phyloP scores from a whole-genome alignment of 2,888 invertebrate genomes.

The Cyaniris semiargus region DNA sequence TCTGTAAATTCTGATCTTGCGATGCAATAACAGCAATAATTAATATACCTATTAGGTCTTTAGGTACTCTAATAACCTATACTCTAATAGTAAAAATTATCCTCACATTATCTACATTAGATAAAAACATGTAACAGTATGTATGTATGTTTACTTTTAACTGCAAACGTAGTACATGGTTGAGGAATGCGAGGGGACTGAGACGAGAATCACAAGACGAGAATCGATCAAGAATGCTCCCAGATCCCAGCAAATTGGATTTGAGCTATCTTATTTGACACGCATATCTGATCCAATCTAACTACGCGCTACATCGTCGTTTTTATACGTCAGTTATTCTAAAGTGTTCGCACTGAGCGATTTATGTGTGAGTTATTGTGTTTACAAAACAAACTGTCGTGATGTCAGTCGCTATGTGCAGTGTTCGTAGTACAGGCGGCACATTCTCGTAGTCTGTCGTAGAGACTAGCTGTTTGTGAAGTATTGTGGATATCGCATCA shows the following conservation, averaged over 20 bases:
- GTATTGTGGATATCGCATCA: background rate
- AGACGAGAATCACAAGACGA: slow-evolving; percentile 1
- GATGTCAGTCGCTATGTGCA: background rate
- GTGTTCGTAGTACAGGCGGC: background rate
- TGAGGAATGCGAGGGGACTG: background rate
- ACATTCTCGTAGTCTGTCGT: background rate
- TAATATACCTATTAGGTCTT: too few species aligned
- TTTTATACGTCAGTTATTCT: background rate
- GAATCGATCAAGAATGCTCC: background rate
- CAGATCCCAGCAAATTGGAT: background rate
- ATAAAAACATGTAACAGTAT: background rate
- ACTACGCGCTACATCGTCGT: background rate
- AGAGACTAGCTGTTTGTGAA: background rate
- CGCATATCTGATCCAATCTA: background rate
- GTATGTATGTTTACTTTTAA: background rate
- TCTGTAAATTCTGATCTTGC: too few species aligned
- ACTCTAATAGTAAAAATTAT: background rate
- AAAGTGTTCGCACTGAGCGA: background rate
- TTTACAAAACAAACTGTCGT: slow-evolving; percentile 4
- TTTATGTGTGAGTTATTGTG: background rate
- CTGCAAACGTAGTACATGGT: background rate
- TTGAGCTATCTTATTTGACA: too few species aligned
- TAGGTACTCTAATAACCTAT: too few species aligned
- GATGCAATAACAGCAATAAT: too few species aligned
- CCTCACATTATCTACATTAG: background rate